Percentiles rank a stretch among this genome's conserved stretches.
Conservation (phyloP, 2,113 vertebrate genomes). For the Cygnus atratus region DNA sequence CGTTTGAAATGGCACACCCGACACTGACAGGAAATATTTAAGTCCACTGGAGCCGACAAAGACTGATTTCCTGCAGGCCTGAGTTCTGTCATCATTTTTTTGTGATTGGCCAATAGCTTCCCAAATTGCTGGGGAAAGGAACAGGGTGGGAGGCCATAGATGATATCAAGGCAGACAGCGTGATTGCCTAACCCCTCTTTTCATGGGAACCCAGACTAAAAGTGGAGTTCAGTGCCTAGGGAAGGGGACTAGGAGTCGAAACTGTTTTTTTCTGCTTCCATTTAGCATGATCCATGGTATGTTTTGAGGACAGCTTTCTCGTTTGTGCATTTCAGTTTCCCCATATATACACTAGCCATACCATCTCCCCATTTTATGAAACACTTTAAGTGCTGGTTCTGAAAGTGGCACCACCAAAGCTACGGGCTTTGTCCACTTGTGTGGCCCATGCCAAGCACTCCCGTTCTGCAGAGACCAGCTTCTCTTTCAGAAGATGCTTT, state of each 20-base stretch:
- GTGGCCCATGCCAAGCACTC: not conserved
- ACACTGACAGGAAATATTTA: not conserved
- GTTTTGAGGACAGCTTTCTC: not conserved
- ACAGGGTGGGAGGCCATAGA: not conserved
- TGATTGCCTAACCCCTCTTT: not conserved
- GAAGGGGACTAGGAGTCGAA: not conserved
- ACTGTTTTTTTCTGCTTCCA: not conserved
- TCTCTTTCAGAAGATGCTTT: not conserved
- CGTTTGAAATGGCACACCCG: not conserved
- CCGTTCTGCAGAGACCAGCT: not conserved
- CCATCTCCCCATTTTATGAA: not conserved
- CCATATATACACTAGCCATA: not conserved
- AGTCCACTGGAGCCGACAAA: not conserved
- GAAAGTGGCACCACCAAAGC: not conserved
- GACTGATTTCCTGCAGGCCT: not conserved
- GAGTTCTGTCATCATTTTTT: not conserved
- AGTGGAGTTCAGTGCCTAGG: not conserved
- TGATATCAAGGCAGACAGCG: not conserved
- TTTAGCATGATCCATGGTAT: not conserved
- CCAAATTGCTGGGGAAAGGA: not conserved
- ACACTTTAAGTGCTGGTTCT: not conserved
- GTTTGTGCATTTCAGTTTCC: not conserved
- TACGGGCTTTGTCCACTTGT: not conserved
- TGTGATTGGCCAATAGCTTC: not conserved
- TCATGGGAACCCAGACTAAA: not conserved